These are phyloP conservation scores for Oxycera nigricornis DNA, from an alignment of 2,888 invertebrate species.

Conservation along the genomic window DNA sequence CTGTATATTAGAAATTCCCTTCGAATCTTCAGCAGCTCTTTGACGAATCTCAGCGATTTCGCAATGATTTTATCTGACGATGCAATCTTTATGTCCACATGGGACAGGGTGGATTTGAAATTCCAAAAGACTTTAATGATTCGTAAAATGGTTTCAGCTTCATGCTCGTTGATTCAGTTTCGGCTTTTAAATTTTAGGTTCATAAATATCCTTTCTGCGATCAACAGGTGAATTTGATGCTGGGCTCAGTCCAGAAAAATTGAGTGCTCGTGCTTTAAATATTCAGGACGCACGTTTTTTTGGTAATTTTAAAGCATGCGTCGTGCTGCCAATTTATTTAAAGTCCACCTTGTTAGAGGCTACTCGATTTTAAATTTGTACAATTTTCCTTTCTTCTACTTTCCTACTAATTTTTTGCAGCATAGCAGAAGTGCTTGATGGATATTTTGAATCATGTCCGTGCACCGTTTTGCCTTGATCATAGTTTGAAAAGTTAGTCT, in stretches of 20 bases:
- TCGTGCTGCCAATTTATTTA: background rate
- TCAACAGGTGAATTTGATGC: too few relatives aligned
- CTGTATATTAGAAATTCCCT: background rate
- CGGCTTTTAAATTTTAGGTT: too few relatives aligned
- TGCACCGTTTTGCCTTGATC: background rate
- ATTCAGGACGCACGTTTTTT: too few relatives aligned
- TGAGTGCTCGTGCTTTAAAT: too few relatives aligned
- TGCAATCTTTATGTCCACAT: too few relatives aligned
- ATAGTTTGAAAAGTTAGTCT: constrained; percentile 1
- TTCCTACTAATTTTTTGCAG: background rate
- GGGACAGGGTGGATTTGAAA: background rate
- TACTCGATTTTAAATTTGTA: constrained; percentile 2
- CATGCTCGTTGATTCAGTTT: too few relatives aligned
- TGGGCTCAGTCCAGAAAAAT: too few relatives aligned
- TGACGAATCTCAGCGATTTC: too few relatives aligned
- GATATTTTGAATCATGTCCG: background rate
- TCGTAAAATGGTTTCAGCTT: too few relatives aligned
- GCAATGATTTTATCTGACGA: too few relatives aligned
- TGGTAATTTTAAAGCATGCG: background rate
- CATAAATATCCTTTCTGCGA: too few relatives aligned
- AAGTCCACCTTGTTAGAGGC: background rate
- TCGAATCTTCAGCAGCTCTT: background rate
- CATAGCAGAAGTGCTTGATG: background rate
- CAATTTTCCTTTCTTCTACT: background rate
- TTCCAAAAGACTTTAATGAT: too few relatives aligned